Evolutionary conservation across 1,140 invertebrate species (phyloP), one percentile per base, ranked within the genome.

Genomic region (Scaptomyza pallida): DNA sequence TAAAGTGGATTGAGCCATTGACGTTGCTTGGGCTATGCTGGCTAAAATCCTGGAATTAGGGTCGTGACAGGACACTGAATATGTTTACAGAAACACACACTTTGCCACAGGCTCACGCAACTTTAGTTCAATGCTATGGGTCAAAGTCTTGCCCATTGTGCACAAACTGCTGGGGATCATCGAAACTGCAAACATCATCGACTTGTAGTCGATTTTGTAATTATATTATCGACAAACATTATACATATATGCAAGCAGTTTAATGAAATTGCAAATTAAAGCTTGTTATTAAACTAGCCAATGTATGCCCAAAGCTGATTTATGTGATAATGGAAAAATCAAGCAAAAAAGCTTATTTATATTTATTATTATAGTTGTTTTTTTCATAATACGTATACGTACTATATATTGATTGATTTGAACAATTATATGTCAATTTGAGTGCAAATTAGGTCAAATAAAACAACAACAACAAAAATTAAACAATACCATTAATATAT

Each of bases 41-140:
- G 5, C 61, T 65, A 10, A 86, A 78, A 13, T 78, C 67, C 0
- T 43, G 56, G 2, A 37, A 50, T 8, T 33, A 0, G 2, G 15
- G 40, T 26, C 68, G 15, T 3, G 75, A 72, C 19, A 77, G 45
- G n/a, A 74, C 70, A 33, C 73, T 55, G 0, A 50, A 13, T 44
- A 89, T 73, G 45, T 89, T 74, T 8, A 88, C 17, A 21, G 59
- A 54, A n/a, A 21, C 81, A 63, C 47, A 17, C 81, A 82, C 12
- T 59, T 51, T 9, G 21, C n/a, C 9, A 81, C 44, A 8, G 78
- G 74, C 55, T 74, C 37, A 16, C 48, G 67, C 40, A 79, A 89
- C 48, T 62, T 16, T 43, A 76, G 8, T 30, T 83, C n/a, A 10
- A 30, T 54, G 21, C 21, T 21, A 4, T 21, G n/a, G 19, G 4